phyloP scores from a whole-genome alignment of 2,888 invertebrate genomes.

The Clivina fossor region DNA sequence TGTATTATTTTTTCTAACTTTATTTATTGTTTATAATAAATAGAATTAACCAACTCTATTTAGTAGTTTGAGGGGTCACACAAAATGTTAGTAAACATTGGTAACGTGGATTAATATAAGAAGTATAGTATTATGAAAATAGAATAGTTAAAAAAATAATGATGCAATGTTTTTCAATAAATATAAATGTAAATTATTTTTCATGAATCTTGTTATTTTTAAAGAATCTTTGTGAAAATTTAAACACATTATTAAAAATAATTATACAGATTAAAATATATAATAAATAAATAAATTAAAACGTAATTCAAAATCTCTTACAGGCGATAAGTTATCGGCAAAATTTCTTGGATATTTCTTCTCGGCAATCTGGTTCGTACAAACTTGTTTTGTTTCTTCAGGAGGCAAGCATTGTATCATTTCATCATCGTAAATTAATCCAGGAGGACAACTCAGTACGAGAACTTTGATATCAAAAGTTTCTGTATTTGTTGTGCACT shows the following conservation, averaged over 20 bases:
- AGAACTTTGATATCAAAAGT: slow-evolving; percentile 73
- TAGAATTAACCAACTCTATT: too few species aligned
- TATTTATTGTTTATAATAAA: too few species aligned
- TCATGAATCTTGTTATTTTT: neutral
- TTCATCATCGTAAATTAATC: slow-evolving; percentile 73
- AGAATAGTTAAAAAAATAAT: too few species aligned
- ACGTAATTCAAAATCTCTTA: neutral
- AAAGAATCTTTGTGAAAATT: too few species aligned
- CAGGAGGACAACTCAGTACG: slow-evolving; percentile 74
- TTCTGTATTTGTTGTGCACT: slow-evolving; percentile 69
- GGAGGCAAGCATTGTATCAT: slow-evolving; percentile 72
- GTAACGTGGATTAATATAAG: too few species aligned
- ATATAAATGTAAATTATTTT: slow-evolving; percentile 5
- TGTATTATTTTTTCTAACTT: too few species aligned
- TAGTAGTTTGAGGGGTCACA: too few species aligned
- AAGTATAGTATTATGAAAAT: too few species aligned
- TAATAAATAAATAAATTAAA: too few species aligned
- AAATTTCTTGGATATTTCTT: slow-evolving; percentile 59
- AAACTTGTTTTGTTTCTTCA: slow-evolving; percentile 59
- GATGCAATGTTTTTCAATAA: too few species aligned
- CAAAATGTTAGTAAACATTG: too few species aligned
- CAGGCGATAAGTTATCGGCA: slow-evolving; percentile 32
- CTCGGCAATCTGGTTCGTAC: slow-evolving; percentile 60
- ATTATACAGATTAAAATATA: slow-evolving; percentile 2
- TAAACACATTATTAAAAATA: too few species aligned